Base-by-base conservation (phyloP, 2,113 vertebrate species). In the Rhynchopsitta pachyrhyncha region DNA sequence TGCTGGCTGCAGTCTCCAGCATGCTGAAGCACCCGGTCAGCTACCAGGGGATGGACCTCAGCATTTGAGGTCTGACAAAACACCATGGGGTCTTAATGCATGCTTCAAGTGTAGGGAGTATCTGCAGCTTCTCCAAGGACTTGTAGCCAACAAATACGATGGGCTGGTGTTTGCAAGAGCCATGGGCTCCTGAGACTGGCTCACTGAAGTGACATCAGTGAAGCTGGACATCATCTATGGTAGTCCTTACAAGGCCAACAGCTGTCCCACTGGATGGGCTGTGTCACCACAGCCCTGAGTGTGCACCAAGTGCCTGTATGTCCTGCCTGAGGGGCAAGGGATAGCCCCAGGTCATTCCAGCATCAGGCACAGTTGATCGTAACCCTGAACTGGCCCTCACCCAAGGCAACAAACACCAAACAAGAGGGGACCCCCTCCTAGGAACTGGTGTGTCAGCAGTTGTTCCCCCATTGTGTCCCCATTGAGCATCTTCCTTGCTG, bases 401-500 rank as follows among this genome's bases (percentile, higher is more conserved):
- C 24, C 33, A 33, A 87, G 47, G 64, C 15, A 82, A 44, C 20
- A 39, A 82, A 23, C 27, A 33, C 35, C 20, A n/a, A 22, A 64
- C 42, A 35, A 49, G 35, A 35, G 24, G 17, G 13, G 57, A 44
- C 13, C 3, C 7, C 70, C 50, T 50, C 35, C 35, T 69, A 70
- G 66, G 37, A 87, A 33, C 4, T 33, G 46, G 55, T 82, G 29
- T 37, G 22, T 35, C 49, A 66, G 44, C 29, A 8, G 41, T 67
- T 67, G 62, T 3, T 53, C 17, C 35, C 69, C 29, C 18, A 16
- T 49, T 28, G 24, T 29, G 33, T 69, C 63, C 64, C 41, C 3
- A 0, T 75, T 17, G 9, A 77, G 17, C 67, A 47, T 29, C 71
- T 68, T 90, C 50, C 71, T 85, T 3, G 0, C 29, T 0, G 0